Base-by-base conservation (phyloP, 2,797 vertebrate genomes). In the Coregonus ussuriensis region DNA sequence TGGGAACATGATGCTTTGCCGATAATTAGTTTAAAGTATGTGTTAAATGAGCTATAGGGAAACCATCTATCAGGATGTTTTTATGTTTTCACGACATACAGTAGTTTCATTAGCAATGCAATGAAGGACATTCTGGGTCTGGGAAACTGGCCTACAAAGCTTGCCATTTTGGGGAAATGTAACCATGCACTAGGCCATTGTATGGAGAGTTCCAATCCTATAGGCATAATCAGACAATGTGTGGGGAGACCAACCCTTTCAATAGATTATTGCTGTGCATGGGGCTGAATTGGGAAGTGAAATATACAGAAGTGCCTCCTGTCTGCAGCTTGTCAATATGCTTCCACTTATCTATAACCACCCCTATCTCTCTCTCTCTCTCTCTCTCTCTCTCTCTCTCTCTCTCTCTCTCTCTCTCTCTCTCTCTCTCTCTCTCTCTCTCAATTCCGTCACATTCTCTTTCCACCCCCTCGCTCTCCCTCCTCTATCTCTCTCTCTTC, bases 241-340 rank as follows among this genome's bases (percentile, higher is more conserved):
- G 13, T 25, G 53, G 21, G n/a, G 51, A 37, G 47, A 52, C 16
- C 54, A 33, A 21, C 62, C 66, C 78, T 88, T 85, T 88, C 81
- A 89, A 79, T 79, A 82, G 79, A 82, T 84, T 51, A 47, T 72
- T 77, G 63, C 53, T 74, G 51, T 84, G 81, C 78, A 33, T 74
- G 76, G 75, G 77, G 68, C 74, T 68, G 51, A 4, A 51, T 76
- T 77, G 70, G 77, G 53, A 74, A 76, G 81, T 68, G 78, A 84
- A 78, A 78, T 77, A 74, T 79, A 86, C 79, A 84, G 74, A 78
- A 88, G 68, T 78, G 80, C 74, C 78, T 90, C 75, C 83, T 87
- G 78, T 88, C 87, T 84, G 66, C 86, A 86, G 83, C 86, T 80
- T 83, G 83, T 89, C 87, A 90, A 84, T 88, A 80, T 92, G 85